Base-by-base conservation (phyloP, 2,797 vertebrate genomes). In the Poecilia gillii region DNA sequence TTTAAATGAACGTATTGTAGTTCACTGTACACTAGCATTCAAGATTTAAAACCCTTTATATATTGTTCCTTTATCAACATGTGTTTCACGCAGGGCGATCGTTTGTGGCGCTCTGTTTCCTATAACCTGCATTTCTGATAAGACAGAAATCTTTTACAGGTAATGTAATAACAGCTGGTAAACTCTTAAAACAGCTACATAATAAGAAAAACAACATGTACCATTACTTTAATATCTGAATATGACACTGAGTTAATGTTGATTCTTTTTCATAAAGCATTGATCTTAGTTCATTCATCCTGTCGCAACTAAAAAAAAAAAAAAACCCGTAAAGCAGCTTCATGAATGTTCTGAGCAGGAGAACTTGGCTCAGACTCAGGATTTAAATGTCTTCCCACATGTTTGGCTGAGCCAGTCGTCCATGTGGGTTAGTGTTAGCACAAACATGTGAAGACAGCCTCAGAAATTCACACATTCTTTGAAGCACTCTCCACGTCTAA, bases 331-430 rank as follows among this genome's bases (percentile, higher is more conserved):
- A 23, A 23, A 68, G 11, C 20, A 39, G 33, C 20, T 41, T 68
- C 9, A 41, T 25, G 12, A 41, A 68, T 41, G 23, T 12, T 68
- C 33, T 23, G 36, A 68, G 20, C 20, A 68, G 23, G 36, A 68
- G 36, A 68, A 68, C 33, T 23, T 68, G 33, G 64, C 64, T 23
- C 9, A 68, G 20, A 23, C 8, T 23, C 64, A 25, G 9, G 64
- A 25, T 23, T 68, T 68, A 68, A 68, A 68, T 20, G 7, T 68
- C 64, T 68, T 39, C 62, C 62, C 33, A 68, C 64, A 25, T 68
- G 64, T 68, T 68, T 33, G 9, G 0, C 14, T 46, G 41, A 46
- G 70, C 28, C n/a, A 73, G 0, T 73, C 18, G 3, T 20, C 18
- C 14, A 47, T 31, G 14, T 47, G 71, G n/a, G 13, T 47, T 31